Conservation (phyloP, 2,113 vertebrate species). For the Fukomys damarensis region DNA sequence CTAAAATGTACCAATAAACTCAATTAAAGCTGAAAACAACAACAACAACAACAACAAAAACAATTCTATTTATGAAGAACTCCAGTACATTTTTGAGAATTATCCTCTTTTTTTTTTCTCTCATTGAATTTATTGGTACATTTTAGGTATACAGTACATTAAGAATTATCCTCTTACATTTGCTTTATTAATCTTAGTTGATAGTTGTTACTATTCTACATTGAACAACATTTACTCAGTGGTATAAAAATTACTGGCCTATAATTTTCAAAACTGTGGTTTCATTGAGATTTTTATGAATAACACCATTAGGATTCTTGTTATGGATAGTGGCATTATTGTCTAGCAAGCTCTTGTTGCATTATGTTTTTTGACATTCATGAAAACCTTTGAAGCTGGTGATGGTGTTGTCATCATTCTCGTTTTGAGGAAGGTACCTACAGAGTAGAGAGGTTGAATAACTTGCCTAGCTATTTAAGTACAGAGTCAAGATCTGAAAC, state of each 20-base stretch:
- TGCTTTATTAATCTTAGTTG: neutral
- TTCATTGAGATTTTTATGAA: neutral
- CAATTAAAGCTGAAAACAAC: no score
- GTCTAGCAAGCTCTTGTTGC: neutral
- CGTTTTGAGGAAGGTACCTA: neutral
- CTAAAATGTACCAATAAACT: no score
- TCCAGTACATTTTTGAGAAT: neutral
- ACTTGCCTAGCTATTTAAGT: neutral
- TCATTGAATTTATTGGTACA: no score
- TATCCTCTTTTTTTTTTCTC: no score
- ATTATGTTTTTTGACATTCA: neutral
- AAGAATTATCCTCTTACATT: slow-evolving; percentile 20
- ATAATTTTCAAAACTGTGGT: neutral
- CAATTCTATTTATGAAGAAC: neutral
- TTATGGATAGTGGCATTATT: neutral
- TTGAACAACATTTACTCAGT: neutral
- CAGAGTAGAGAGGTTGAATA: neutral
- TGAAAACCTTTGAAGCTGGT: neutral
- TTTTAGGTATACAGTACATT: no score
- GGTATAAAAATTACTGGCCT: neutral
- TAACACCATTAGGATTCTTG: neutral
- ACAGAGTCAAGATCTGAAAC: neutral
- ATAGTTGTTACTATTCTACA: neutral
- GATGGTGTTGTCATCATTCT: neutral
- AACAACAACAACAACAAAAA: no score